phyloP scores from a whole-genome alignment of 2,888 invertebrate genomes.

The Dryobotodes eremita region DNA sequence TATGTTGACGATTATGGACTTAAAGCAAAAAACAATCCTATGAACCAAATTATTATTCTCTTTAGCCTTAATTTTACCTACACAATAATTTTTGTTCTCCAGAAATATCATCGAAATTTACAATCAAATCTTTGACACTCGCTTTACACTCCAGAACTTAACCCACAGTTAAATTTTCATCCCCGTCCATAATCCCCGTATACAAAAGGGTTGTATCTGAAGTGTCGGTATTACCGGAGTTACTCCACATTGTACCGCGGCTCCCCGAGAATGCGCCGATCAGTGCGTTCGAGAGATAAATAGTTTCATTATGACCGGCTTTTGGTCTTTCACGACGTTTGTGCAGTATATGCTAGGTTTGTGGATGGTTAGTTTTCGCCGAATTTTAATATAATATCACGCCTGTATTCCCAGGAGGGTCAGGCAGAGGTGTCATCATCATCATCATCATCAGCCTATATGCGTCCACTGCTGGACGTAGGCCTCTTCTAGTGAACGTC shows the following conservation, averaged over 20 bases:
- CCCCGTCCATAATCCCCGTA: conserved; percentile 15
- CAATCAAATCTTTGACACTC: background rate
- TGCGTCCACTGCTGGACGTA: too few species aligned
- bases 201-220: conserved; percentile 57
- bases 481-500: too few species aligned
- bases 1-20: background rate
- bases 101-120: background rate
- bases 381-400: background rate
- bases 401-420: too few species aligned
- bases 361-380: conserved; percentile 47
- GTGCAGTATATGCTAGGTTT: conserved; percentile 70
- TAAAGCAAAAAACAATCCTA: background rate
- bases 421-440: too few species aligned
- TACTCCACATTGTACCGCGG: conserved; percentile 74
- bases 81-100: background rate
- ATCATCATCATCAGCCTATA: too few species aligned
- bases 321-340: conserved; percentile 81
- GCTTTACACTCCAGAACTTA: background rate
- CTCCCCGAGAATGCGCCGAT: conserved; percentile 74
- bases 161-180: background rate
- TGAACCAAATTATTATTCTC: background rate
- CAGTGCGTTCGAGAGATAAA: conserved; percentile 85
- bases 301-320: conserved; percentile 87
- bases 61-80: background rate
- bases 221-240: conserved; percentile 64